Percentiles rank a stretch among this genome's conserved stretches.
These are phyloP conservation scores for Digitonthophagus gazella DNA, from an alignment of 2,888 invertebrate genomes.

Conservation along the genomic window DNA sequence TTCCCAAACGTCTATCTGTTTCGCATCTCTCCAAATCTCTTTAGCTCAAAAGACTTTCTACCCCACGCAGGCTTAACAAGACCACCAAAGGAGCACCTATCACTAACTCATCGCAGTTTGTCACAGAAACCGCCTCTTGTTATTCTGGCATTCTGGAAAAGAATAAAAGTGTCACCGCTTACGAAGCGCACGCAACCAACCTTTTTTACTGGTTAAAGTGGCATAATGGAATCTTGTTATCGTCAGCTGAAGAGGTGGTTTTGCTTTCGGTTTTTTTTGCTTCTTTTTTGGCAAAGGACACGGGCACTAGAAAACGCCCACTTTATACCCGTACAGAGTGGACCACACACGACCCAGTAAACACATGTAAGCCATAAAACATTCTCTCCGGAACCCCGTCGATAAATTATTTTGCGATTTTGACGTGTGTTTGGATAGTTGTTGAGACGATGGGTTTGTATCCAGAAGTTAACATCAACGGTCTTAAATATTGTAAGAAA, in stretches of 20 bases:
- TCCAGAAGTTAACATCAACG: background rate
- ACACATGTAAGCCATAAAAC: constrained; percentile 10
- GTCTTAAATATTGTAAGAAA: too few species aligned
- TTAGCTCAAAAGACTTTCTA: background rate
- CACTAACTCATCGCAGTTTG: constrained; percentile 14
- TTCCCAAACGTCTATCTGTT: too few species aligned
- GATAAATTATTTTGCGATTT: constrained; percentile 11
- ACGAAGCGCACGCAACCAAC: background rate
- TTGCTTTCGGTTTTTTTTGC: constrained; percentile 6
- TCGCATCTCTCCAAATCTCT: too few species aligned
- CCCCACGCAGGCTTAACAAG: background rate
- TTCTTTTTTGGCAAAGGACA: background rate
- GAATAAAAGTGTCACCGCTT: constrained; percentile 12
- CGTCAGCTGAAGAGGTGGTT: constrained; percentile 5
- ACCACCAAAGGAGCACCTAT: constrained; percentile 15
- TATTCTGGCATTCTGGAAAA: constrained; percentile 2
- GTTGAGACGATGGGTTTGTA: background rate
- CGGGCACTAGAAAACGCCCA: constrained; percentile 7
- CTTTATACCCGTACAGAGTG: constrained; percentile 7
- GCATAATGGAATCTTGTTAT: constrained; percentile 13
- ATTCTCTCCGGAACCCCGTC: background rate
- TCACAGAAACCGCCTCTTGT: constrained; percentile 8
- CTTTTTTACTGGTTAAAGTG: constrained; percentile 1
- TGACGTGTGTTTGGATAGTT: constrained; percentile 13
- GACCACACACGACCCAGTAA: constrained; percentile 13